Percentiles rank a stretch among this genome's conserved stretches.
These are phyloP conservation scores for Sphenodon punctatus DNA, from an alignment of 2,797 vertebrate genomes.

Conservation along the genomic window DNA sequence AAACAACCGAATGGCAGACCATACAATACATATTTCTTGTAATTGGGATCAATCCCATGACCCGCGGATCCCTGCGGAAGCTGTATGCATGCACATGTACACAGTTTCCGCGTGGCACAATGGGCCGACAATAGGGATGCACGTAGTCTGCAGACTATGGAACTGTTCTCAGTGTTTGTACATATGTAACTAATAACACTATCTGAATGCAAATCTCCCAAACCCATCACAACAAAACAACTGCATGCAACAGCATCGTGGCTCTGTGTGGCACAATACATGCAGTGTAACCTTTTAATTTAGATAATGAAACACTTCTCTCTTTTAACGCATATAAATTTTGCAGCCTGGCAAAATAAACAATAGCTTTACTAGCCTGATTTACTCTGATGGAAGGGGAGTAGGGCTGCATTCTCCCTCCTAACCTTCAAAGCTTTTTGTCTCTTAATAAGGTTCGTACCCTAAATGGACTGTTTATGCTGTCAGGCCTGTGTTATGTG, in stretches of 20 bases:
- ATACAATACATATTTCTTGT: too few species aligned
- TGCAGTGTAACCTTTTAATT: slow-evolving; percentile 51
- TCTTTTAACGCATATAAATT: slow-evolving; percentile 23
- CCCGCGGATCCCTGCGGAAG: too few species aligned
- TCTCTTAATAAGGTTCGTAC: not conserved
- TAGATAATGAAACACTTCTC: slow-evolving; percentile 51
- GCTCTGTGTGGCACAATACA: slow-evolving; percentile 38
- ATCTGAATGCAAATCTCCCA: slow-evolving; percentile 47
- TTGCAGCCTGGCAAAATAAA: not conserved
- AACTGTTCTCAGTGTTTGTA: slow-evolving; percentile 23
- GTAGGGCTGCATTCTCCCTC: not conserved
- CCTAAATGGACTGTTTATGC: not conserved
- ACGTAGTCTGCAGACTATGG: too few species aligned
- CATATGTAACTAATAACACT: slow-evolving; percentile 17
- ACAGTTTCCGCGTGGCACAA: too few species aligned
- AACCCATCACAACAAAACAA: slow-evolving; percentile 28
- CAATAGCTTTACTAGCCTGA: slow-evolving; percentile 5
- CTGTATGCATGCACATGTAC: too few species aligned
- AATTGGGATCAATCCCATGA: too few species aligned
- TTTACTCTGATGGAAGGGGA: slow-evolving; percentile 13
- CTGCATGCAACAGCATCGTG: not conserved
- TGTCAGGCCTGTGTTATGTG: slow-evolving; percentile 2
- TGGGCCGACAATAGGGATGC: too few species aligned
- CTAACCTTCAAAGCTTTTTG: not conserved
- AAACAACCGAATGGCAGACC: not conserved